Percentiles rank a stretch among this genome's conserved stretches.
Evolutionary conservation across 2,113 vertebrate genomes (phyloP).

Genomic region (Tragulus kanchil): DNA sequence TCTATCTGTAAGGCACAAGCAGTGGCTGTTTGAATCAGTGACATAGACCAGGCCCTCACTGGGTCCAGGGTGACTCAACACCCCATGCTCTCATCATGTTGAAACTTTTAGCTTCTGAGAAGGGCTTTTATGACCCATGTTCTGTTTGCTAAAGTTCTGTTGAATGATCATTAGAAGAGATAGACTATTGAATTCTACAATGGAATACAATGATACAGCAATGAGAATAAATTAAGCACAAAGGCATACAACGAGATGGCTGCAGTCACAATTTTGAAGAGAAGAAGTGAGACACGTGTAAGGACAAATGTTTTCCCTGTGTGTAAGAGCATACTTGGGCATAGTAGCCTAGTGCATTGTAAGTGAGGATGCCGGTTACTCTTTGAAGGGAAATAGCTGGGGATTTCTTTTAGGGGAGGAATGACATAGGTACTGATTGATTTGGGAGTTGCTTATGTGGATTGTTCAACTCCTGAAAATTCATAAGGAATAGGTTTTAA

Average conservation of each 20-base stretch:
- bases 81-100: background rate
- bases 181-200: background rate
- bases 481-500: background rate
- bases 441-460: background rate
- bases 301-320: background rate
- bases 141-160: background rate
- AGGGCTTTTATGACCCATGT: background rate
- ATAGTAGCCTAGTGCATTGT: background rate
- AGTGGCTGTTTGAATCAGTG: background rate
- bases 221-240: background rate
- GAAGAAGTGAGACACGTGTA: background rate
- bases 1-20: conserved; percentile 41
- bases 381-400: background rate
- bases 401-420: background rate
- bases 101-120: background rate
- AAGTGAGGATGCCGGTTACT: background rate
- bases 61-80: background rate
- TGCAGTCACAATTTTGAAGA: background rate
- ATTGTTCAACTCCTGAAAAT: background rate
- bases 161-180: background rate
- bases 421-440: background rate
- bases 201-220: background rate
- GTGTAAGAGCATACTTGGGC: background rate
- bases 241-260: background rate
- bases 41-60: background rate